Percentiles rank a stretch among this genome's conserved stretches.
phyloP scores from a whole-genome alignment of 1,140 invertebrate species.

The Caerostris darwini region DNA sequence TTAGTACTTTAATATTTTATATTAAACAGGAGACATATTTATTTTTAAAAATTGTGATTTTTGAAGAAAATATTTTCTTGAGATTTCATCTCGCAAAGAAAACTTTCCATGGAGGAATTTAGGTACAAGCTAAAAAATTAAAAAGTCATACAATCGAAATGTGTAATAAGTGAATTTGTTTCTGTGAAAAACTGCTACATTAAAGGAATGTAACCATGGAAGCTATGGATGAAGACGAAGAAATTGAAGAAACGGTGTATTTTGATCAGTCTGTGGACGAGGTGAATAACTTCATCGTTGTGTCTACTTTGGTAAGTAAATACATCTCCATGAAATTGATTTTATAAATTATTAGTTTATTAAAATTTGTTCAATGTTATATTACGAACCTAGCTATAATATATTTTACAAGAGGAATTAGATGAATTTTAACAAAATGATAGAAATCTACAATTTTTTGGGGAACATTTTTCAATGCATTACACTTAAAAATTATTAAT shows the following conservation, averaged over 20 bases:
- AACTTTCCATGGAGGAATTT: background rate
- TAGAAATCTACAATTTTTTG: too few species aligned
- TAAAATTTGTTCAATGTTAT: background rate
- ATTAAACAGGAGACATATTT: too few species aligned
- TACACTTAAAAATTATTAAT: too few species aligned
- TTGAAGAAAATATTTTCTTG: too few species aligned
- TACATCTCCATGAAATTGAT: background rate
- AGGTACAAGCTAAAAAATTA: background rate
- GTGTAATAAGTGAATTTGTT: background rate
- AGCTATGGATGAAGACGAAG: conserved; percentile 66
- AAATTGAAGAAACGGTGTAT: conserved; percentile 73
- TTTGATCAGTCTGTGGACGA: conserved; percentile 75
- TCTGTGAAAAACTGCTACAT: background rate
- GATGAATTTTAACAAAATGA: too few species aligned
- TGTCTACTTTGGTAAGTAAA: conserved; percentile 76
- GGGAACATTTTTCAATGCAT: too few species aligned
- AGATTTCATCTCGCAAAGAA: background rate
- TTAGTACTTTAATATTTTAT: too few species aligned
- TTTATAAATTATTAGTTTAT: background rate
- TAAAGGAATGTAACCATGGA: conserved; percentile 59
- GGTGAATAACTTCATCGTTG: conserved; percentile 73
- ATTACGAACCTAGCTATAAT: too few species aligned
- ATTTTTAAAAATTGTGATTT: too few species aligned
- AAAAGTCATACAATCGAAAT: too few species aligned
- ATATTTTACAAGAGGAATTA: too few species aligned